Conservation (phyloP, 1,140 invertebrate genomes). For the Psix sp. region DNA sequence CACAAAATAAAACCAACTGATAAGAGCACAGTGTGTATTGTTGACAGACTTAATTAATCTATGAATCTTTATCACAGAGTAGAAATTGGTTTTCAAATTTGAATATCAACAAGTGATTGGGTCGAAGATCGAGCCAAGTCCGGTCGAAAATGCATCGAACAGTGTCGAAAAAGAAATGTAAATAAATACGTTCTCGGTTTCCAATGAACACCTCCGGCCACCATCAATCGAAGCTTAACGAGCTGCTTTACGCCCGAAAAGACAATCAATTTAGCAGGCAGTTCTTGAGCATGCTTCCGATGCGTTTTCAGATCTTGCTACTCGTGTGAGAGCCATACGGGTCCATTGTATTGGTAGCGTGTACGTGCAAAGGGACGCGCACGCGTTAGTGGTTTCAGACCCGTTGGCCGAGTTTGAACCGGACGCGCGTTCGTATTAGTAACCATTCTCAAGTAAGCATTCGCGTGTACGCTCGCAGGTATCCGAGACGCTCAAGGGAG, state of each 20-base stretch:
- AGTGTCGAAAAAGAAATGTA: slow-evolving; percentile 32
- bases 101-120: slow-evolving; percentile 15
- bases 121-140: slow-evolving; percentile 8
- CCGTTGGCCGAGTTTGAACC: slow-evolving; percentile 63
- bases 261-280: slow-evolving; percentile 58
- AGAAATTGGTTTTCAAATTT: slow-evolving; percentile 19
- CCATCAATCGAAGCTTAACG: slow-evolving; percentile 58
- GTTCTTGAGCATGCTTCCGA: slow-evolving; percentile 53
- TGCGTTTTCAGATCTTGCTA: slow-evolving; percentile 53
- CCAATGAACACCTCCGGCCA: slow-evolving; percentile 47
- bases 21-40: no score
- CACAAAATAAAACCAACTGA: no score
- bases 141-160: slow-evolving; percentile 1
- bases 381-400: slow-evolving; percentile 70
- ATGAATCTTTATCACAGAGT: no score
- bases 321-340: slow-evolving; percentile 16
- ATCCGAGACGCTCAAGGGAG: slow-evolving; percentile 56
- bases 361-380: slow-evolving; percentile 60
- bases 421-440: slow-evolving; percentile 64
- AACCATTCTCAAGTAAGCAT: slow-evolving; percentile 63
- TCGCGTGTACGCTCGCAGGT: slow-evolving; percentile 39
- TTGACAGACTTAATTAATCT: no score
- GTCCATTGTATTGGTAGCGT: slow-evolving; percentile 46
- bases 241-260: slow-evolving; percentile 56
- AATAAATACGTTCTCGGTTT: slow-evolving; percentile 46